Base-by-base conservation (phyloP, 2,113 vertebrate species). In the Urocolius indicus region DNA sequence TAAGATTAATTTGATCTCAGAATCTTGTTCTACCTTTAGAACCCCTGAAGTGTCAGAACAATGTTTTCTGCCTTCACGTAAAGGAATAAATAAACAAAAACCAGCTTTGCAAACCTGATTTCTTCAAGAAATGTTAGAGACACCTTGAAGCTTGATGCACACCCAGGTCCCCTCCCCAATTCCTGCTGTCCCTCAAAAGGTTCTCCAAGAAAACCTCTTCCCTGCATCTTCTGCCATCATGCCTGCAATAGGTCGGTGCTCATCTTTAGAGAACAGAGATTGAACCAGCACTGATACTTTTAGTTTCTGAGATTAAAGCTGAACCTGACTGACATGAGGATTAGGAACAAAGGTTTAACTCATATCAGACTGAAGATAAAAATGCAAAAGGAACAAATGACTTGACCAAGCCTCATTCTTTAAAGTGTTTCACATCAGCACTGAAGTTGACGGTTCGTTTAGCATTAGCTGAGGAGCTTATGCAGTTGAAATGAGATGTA, bases 291-390 rank as follows among this genome's bases (percentile, higher is more conserved):
- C 27, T n/a, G 8, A 26, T 41, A 10, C 93, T 95, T 94, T 87
- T 89, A 59, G 73, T 89, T 75, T 91, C 81, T 77, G 80, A 72
- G 85, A 72, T 46, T 58, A 92, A 91, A 81, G 57, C 30, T 90
- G 85, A 95, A 93, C 79, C 63, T 82, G 82, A 74, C 68, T 94
- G 93, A 91, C 82, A 75, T 0, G 1, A 19, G 92, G 90, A 95
- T 95, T 86, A 95, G 81, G 34, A 95, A 55, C 74, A 95, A 92
- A 92, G 94, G 93, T 95, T 94, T 96, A 96, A 91, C 17, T 36
- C 81, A 59, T 87, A 88, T 94, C 95, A 97, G 82, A 43, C 78
- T 90, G 59, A 76, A 96, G 92, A 95, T 90, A 90, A 90, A 97
- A 92, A 96, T 93, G 83, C 92, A 94, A 94, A 96, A 78, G 48